Percentiles rank a stretch among this genome's conserved stretches.
These are phyloP conservation scores for Mystacornis crossleyi DNA, from an alignment of 2,113 vertebrate species.

Conservation along the genomic window DNA sequence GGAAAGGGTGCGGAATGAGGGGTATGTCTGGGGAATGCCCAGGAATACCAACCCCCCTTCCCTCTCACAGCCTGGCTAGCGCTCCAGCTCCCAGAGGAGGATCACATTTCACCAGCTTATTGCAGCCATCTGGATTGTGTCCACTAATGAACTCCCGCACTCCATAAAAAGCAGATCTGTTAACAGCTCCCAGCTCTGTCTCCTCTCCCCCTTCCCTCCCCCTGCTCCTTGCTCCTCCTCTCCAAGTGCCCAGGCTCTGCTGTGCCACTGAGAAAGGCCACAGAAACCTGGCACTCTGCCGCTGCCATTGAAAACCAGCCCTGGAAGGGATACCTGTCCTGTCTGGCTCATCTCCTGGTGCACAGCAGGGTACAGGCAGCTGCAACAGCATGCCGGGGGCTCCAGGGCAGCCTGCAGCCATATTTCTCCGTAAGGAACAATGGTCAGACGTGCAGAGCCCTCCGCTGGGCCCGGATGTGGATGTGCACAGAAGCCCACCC, in stretches of 20 bases:
- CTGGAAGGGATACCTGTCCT: neutral
- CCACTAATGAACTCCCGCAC: slow-evolving; percentile 75
- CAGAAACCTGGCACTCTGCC: slow-evolving; percentile 33
- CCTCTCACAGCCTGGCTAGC: neutral
- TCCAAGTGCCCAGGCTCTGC: neutral
- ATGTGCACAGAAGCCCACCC: neutral
- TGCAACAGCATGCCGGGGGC: neutral
- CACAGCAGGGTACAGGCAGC: neutral
- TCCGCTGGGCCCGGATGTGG: neutral
- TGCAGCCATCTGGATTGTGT: slow-evolving; percentile 75
- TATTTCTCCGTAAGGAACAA: neutral
- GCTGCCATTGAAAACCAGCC: slow-evolving; percentile 7
- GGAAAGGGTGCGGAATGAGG: slow-evolving; percentile 51
- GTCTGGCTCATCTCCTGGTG: fast-evolving
- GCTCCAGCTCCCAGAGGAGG: slow-evolving; percentile 47
- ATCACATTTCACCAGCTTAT: slow-evolving; percentile 71
- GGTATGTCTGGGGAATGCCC: slow-evolving; percentile 58
- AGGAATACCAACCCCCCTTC: slow-evolving; percentile 59
- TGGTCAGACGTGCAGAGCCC: neutral
- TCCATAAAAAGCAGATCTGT: slow-evolving; percentile 76
- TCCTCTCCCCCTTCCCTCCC: slow-evolving; percentile 6
- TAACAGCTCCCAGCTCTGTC: slow-evolving; percentile 61
- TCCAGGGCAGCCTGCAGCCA: neutral
- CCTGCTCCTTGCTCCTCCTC: slow-evolving; percentile 22
- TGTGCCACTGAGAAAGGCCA: neutral